phyloP scores from a whole-genome alignment of 2,888 invertebrate species.

The Sarcophaga subvicina region DNA sequence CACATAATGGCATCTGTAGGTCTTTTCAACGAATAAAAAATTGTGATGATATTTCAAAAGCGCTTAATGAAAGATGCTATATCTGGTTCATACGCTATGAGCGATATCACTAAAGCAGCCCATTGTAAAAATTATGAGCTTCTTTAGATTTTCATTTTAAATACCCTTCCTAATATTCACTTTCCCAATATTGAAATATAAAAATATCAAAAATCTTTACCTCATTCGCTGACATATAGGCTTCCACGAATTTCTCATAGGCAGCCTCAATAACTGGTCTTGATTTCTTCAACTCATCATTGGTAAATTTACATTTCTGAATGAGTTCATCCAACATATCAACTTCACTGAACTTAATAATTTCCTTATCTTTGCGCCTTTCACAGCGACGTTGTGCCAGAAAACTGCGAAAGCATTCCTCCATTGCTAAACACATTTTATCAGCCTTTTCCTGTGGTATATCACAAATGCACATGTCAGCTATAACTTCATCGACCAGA shows the following conservation, averaged over 20 bases:
- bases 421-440: constrained; percentile 75
- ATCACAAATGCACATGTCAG: constrained; percentile 76
- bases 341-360: constrained; percentile 74
- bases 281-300: constrained; percentile 75
- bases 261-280: constrained; percentile 78
- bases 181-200: neutral
- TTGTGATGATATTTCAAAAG: too few relatives aligned
- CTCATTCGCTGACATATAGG: constrained; percentile 76
- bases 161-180: neutral
- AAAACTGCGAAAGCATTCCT: constrained; percentile 78
- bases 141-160: too few relatives aligned
- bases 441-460: constrained; percentile 75
- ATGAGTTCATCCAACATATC: constrained; percentile 78
- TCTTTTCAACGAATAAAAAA: too few relatives aligned
- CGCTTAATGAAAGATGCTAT: too few relatives aligned
- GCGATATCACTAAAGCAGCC: too few relatives aligned
- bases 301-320: constrained; percentile 76
- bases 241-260: constrained; percentile 78
- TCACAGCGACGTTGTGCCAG: constrained; percentile 75
- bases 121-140: too few relatives aligned
- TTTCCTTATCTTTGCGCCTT: constrained; percentile 72
- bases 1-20: too few relatives aligned
- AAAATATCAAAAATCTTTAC: constrained; percentile 57
- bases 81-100: too few relatives aligned
- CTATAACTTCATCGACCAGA: constrained; percentile 77